These are phyloP conservation scores for Rallus limicola DNA, from an alignment of 2,113 vertebrate species.

Conservation along the genomic window DNA sequence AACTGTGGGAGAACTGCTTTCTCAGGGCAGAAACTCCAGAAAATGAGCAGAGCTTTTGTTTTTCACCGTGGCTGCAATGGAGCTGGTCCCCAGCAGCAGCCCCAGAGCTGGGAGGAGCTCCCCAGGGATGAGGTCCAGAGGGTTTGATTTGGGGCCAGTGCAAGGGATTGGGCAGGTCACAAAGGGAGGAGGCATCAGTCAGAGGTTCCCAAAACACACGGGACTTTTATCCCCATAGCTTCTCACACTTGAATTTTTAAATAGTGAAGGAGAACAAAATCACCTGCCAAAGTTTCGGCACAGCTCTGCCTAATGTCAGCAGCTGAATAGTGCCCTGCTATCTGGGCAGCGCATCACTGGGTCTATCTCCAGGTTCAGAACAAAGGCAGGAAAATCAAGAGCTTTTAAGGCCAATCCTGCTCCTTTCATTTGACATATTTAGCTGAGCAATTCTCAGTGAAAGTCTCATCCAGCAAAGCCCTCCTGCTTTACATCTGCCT, in stretches of 20 bases:
- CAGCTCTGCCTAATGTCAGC: background rate
- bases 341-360: background rate
- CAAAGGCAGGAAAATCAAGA: slow-evolving; percentile 31
- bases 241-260: background rate
- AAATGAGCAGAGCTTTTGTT: too few relatives aligned
- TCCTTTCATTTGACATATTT: slow-evolving; percentile 16
- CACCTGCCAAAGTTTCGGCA: background rate
- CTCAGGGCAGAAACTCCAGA: rapidly evolving
- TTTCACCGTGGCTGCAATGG: background rate
- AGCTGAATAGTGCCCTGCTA: slow-evolving; percentile 10
- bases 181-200: background rate
- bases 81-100: background rate
- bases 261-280: background rate
- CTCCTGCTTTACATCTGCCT: background rate
- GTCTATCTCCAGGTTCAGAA: background rate
- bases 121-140: background rate
- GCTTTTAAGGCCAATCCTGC: background rate
- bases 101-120: background rate
- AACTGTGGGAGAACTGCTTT: background rate
- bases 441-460: background rate
- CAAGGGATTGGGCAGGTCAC: background rate
- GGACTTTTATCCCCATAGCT: background rate
- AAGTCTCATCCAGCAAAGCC: background rate
- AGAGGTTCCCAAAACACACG: background rate
- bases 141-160: background rate